Evolutionary conservation across 1,140 invertebrate genomes (phyloP).

Genomic region (Lordiphosa stackelbergi): DNA sequence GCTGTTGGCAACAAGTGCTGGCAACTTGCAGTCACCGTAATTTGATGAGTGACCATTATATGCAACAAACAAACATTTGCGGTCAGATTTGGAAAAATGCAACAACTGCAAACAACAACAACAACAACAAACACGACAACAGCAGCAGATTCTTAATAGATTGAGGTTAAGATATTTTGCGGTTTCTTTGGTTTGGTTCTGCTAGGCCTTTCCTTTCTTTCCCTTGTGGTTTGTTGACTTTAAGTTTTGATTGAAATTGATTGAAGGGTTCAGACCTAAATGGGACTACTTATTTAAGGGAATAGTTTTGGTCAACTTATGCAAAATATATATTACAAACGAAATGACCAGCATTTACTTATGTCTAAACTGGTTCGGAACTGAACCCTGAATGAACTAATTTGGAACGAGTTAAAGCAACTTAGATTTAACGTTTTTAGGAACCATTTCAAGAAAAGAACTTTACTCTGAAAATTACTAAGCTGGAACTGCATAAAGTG

Average conservation of each 20-base stretch:
- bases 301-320: too few relatives aligned
- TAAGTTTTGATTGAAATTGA: background rate
- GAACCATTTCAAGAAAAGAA: too few relatives aligned
- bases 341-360: too few relatives aligned
- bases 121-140: conserved; percentile 15
- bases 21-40: conserved; percentile 40
- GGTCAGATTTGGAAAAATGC: conserved; percentile 37
- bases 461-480: too few relatives aligned
- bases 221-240: too few relatives aligned
- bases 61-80: conserved; percentile 53
- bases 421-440: too few relatives aligned
- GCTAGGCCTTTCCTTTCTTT: background rate
- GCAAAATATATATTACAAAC: too few relatives aligned
- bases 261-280: background rate
- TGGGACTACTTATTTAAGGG: too few relatives aligned
- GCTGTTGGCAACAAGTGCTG: conserved; percentile 39
- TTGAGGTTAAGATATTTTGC: conserved; percentile 57
- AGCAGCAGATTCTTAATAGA: conserved; percentile 35
- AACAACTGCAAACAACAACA: conserved; percentile 16
- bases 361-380: too few relatives aligned
- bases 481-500: too few relatives aligned
- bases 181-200: conserved; percentile 6
- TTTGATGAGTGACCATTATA: conserved; percentile 65
- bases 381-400: too few relatives aligned
- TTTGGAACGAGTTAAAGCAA: too few relatives aligned